These are phyloP conservation scores for Cyaniris semiargus DNA, from an alignment of 2,888 invertebrate species.

Conservation along the genomic window DNA sequence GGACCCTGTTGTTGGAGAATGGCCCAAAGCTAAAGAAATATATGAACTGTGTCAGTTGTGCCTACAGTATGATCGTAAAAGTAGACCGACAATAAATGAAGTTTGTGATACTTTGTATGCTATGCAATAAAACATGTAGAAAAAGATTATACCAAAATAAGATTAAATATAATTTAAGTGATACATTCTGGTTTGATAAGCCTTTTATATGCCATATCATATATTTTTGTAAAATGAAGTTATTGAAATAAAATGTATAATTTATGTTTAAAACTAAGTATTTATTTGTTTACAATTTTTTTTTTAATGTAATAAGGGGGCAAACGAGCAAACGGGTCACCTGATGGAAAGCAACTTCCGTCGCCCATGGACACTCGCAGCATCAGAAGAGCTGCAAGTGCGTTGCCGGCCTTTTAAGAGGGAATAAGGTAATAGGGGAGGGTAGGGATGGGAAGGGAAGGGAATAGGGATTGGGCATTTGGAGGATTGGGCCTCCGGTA, in stretches of 20 bases:
- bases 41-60: conserved; percentile 80
- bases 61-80: conserved; percentile 75
- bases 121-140: not conserved
- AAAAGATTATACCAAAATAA: not conserved
- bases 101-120: conserved; percentile 63
- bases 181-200: not conserved
- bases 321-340: too few species aligned
- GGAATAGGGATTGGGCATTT: too few species aligned
- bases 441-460: too few species aligned
- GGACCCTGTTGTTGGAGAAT: conserved; percentile 78
- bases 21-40: conserved; percentile 75
- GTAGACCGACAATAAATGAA: conserved; percentile 80
- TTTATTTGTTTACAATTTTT: conserved; percentile 9
- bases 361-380: too few species aligned
- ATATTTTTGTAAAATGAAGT: not conserved
- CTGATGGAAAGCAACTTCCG: too few species aligned
- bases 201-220: not conserved
- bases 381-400: too few species aligned
- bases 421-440: too few species aligned
- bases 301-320: too few species aligned
- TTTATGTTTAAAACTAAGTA: not conserved
- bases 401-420: too few species aligned
- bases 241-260: too few species aligned
- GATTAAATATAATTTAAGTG: not conserved
- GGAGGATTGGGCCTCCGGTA: too few species aligned